Base-by-base conservation (phyloP, 2,888 invertebrate genomes). In the Podotricha telesiphe region DNA sequence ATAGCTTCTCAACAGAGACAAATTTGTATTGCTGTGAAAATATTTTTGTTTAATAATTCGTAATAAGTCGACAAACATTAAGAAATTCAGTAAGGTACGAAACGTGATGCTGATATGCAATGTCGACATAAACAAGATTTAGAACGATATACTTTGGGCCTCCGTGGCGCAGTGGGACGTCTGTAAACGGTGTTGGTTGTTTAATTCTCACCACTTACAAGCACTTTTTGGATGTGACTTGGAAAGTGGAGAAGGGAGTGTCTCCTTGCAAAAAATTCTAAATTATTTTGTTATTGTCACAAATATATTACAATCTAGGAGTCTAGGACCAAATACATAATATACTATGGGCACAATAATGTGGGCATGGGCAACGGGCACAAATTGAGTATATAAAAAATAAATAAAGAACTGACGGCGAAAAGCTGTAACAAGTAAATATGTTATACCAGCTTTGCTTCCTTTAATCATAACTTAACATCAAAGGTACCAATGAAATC, bases 21-120 rank as follows among this genome's bases (percentile, higher is more conserved):
- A 61, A 61, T 68, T 71, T 68, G 61, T 65, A 51, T 62, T 68
- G 64, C 55, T 71, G 48, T 65, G 64, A 64, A 67, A 67, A 64
- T 67, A 65, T 70, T 70, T 66, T 70, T 67, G 67, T 61, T 37
- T 51, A 53, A 42, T 67, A 51, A 63, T 45, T 67, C 53, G 19
- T 51, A 50, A 37, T 53, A 59, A 45, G 22, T 22, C 5, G 59
- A 45, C 22, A 59, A 45, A 59, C 22, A 59, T 59, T 45, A 7
- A 45, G 22, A 45, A n/a, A 59, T 28, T 17, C 45, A 59, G 45
- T 45, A 45, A 45, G 42, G 45, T 59, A 45, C 5, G 59, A 5
- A 28, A 45, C 42, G 17, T 59, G 22, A 42, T 5, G 15, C 10
- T 45, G 22, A 45, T 28, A 45, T 42, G 10, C 10, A 45, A 28